Evolutionary conservation across 2,113 vertebrate genomes (phyloP).

Genomic region (Tyrannus savana): DNA sequence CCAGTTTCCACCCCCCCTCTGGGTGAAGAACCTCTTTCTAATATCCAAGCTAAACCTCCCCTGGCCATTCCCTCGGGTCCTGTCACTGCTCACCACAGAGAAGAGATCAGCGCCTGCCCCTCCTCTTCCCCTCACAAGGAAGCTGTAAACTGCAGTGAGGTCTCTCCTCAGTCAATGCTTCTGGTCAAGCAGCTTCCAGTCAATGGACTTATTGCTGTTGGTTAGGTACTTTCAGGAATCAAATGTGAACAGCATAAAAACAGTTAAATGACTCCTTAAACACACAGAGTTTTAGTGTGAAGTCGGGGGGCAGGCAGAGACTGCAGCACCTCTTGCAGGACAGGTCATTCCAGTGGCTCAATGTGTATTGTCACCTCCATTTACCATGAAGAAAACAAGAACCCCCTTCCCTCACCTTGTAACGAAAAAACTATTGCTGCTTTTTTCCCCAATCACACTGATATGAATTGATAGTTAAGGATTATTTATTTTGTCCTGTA

Average conservation of each 20-base stretch:
- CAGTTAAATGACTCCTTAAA: neutral
- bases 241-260: neutral
- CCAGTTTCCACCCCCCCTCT: neutral
- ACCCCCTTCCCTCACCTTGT: rapidly evolving
- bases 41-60: neutral
- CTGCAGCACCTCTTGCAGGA: neutral
- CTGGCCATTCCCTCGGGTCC: neutral
- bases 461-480: neutral
- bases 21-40: neutral
- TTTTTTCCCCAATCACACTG: neutral
- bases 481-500: neutral
- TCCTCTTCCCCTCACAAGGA: neutral
- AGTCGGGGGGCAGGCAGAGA: neutral
- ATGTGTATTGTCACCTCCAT: rapidly evolving
- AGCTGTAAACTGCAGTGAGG: neutral
- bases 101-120: neutral
- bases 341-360: neutral
- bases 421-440: neutral
- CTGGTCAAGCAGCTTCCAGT: no score
- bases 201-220: neutral
- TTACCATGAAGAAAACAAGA: neutral
- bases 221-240: neutral
- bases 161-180: neutral
- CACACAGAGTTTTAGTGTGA: rapidly evolving
- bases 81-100: neutral